phyloP scores from a whole-genome alignment of 2,797 vertebrate species.

The Karalla daura region DNA sequence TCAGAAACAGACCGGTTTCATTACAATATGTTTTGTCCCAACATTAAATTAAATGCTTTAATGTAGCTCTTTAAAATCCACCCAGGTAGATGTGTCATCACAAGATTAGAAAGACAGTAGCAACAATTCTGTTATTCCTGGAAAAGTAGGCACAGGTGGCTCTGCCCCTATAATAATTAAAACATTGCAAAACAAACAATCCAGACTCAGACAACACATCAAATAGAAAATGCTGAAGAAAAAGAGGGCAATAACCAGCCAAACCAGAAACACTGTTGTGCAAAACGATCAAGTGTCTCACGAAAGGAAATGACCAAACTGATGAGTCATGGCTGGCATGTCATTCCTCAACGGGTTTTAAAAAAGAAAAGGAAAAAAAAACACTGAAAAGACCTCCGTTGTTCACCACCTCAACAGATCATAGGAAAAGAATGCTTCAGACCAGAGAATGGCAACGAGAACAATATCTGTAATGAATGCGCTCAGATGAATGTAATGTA shows the following conservation, averaged over 20 bases:
- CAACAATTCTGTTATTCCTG: neutral
- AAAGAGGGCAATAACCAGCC: constrained; percentile 34
- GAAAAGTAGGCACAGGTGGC: constrained; percentile 36
- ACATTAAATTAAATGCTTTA: neutral
- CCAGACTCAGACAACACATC: neutral
- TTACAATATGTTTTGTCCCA: neutral
- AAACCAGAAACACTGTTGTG: constrained; percentile 49
- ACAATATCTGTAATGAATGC: neutral
- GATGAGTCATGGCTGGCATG: constrained; percentile 49
- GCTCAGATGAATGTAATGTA: neutral
- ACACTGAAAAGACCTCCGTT: constrained; percentile 31
- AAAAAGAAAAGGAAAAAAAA: constrained; percentile 10
- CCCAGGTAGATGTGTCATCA: neutral
- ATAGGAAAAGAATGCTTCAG: constrained; percentile 26
- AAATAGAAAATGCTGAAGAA: no score
- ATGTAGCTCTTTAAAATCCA: neutral
- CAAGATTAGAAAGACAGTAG: neutral
- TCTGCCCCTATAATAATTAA: constrained; percentile 33
- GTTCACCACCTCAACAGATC: constrained; percentile 32
- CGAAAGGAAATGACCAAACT: constrained; percentile 33
- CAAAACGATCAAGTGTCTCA: constrained; percentile 37
- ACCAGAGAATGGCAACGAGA: constrained; percentile 5
- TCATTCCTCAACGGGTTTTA: constrained; percentile 21
- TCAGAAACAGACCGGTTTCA: no score
- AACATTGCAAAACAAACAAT: constrained; percentile 24